Evolutionary conservation across 2,888 invertebrate species (phyloP).

Genomic region (Trisateles emortualis): DNA sequence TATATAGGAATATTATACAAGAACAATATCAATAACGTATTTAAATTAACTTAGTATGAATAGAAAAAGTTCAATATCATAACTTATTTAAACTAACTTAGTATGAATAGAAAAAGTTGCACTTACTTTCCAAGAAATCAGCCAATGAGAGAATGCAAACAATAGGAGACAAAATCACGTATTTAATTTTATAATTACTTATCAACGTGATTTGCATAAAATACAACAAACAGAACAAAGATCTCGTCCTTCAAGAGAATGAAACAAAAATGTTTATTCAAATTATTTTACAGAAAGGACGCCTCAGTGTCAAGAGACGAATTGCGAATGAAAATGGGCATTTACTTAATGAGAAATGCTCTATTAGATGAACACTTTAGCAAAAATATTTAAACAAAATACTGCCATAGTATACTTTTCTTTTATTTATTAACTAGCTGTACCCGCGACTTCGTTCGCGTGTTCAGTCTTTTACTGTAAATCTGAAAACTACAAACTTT

Average conservation of each 20-base stretch:
- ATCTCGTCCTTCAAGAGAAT: background rate
- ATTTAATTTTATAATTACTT: background rate
- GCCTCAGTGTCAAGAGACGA: background rate
- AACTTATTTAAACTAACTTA: too few species aligned
- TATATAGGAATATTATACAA: too few species aligned
- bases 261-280: conserved; percentile 3
- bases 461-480: too few species aligned
- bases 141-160: too few species aligned
- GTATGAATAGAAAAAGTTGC: too few species aligned
- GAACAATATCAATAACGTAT: too few species aligned
- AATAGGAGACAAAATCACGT: background rate
- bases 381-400: conserved; percentile 1
- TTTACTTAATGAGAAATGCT: conserved; percentile 4
- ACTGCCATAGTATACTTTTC: background rate
- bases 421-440: conserved; percentile 22
- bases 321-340: background rate
- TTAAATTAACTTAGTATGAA: too few species aligned
- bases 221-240: background rate
- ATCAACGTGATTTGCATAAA: conserved; percentile 1
- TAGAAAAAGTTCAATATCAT: too few species aligned
- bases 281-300: conserved; percentile 5
- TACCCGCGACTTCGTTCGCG: too few species aligned
- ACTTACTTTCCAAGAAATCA: too few species aligned
- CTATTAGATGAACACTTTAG: conserved; percentile 1
- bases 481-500: too few species aligned